phyloP scores from a whole-genome alignment of 2,113 vertebrate species.

The Columbina picui region DNA sequence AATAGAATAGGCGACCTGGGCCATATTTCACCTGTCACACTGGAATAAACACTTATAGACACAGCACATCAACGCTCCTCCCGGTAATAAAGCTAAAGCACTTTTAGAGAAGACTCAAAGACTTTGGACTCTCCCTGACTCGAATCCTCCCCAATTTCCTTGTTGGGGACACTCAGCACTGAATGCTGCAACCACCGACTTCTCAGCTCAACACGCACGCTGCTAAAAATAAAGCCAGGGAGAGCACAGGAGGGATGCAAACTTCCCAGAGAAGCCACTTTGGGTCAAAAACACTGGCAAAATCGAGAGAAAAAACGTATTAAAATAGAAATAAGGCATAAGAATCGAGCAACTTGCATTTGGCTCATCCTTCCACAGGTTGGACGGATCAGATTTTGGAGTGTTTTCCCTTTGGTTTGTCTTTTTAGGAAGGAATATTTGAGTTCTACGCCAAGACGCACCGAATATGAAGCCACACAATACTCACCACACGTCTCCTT shows the following conservation, averaged over 20 bases:
- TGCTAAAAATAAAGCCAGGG: conserved; percentile 7
- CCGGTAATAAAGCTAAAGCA: neutral
- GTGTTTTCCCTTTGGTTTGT: neutral
- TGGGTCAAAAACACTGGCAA: neutral
- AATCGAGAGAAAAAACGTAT: neutral
- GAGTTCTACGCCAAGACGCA: neutral
- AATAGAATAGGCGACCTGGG: neutral
- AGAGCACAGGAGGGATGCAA: neutral
- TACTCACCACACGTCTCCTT: neutral
- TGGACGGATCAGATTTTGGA: neutral
- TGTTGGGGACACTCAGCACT: neutral
- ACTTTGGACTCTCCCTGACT: neutral
- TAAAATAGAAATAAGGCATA: neutral
- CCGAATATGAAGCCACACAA: neutral
- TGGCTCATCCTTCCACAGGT: neutral
- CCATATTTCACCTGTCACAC: neutral
- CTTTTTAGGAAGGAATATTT: neutral
- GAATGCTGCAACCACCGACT: neutral
- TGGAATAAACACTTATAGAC: neutral
- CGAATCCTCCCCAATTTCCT: neutral
- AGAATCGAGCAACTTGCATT: neutral
- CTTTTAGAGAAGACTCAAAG: neutral
- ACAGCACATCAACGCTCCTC: neutral
- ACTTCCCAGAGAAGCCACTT: neutral
- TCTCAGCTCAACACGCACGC: neutral